Evolutionary conservation across 2,888 invertebrate genomes (phyloP).

Genomic region (Muscina levida): DNA sequence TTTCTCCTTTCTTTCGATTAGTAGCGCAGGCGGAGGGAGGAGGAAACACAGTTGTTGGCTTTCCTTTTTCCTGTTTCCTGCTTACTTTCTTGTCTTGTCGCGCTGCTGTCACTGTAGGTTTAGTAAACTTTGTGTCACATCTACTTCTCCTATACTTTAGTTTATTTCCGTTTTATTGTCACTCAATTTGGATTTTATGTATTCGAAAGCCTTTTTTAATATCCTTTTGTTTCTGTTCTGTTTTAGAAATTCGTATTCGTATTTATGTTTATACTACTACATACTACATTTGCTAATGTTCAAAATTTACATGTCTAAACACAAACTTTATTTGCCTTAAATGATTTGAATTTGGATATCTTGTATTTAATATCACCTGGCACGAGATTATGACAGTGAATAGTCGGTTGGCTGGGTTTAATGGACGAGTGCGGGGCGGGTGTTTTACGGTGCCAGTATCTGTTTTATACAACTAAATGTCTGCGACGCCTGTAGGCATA

Average conservation of each 20-base stretch:
- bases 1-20: no score
- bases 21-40: no score
- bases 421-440: no score
- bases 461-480: neutral
- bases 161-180: constrained; percentile 65
- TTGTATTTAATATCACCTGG: neutral
- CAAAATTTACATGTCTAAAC: constrained; percentile 33
- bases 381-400: neutral
- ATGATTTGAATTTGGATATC: constrained; percentile 40
- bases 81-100: constrained; percentile 8
- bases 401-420: no score
- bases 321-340: constrained; percentile 12
- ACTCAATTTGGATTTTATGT: constrained; percentile 63
- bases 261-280: constrained; percentile 43
- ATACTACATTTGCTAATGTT: constrained; percentile 34
- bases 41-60: constrained; percentile 55
- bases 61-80: constrained; percentile 61
- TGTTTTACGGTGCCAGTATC: neutral
- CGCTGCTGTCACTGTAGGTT: neutral
- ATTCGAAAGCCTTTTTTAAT: constrained; percentile 54
- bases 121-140: constrained; percentile 32
- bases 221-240: constrained; percentile 28
- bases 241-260: no score
- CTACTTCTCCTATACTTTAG: constrained; percentile 51
- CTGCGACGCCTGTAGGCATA: neutral